Base-by-base conservation (phyloP, 2,797 vertebrate species). In the Cyprinodon diabolis region DNA sequence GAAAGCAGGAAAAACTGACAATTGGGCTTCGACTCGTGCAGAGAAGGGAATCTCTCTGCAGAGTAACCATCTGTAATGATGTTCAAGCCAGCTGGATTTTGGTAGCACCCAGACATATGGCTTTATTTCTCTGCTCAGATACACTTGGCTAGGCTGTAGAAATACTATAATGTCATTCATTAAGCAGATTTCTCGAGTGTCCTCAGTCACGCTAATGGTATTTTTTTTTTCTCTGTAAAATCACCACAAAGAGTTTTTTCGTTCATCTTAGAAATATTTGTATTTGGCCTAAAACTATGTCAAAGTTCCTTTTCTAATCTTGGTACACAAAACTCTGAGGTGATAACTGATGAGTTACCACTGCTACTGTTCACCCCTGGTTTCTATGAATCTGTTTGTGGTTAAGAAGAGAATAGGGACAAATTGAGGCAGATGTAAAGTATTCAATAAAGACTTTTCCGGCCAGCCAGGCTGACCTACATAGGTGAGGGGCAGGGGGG, bases 31-130 rank as follows among this genome's bases (percentile, higher is more conserved):
- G 4, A 73, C 48, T 71, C 65, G 72, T 48, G 14, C 78, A 82
- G 75, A 68, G 57, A 72, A 79, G 69, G 65, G 78, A 78, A 69
- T 85, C 21, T 57, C 56, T 55, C 71, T 73, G 47, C 7, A 69
- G 70, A 72, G 65, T 75, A 88, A 80, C 82, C 65, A 71, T 80
- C 55, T 80, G 68, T 47, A 60, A 56, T 57, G 52, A 75, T 65
- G 57, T 84, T 71, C 58, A 68, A 69, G 71, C 84, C 82, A 86
- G 81, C 81, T 87, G 75, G 77, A 74, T 81, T 75, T 71, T 68
- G 69, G 67, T 57, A 30, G 52, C 13, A 45, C 63, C 52, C 75
- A 84, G 57, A 62, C 23, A 72, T 71, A 80, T 78, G 69, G 67
- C 48, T 19, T 47, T 52, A 62, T 52, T 58, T 58, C 6, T 9